Percentiles rank a stretch among this genome's conserved stretches.
Conservation (phyloP, 2,797 vertebrate genomes). For the Myotis pilosus region DNA sequence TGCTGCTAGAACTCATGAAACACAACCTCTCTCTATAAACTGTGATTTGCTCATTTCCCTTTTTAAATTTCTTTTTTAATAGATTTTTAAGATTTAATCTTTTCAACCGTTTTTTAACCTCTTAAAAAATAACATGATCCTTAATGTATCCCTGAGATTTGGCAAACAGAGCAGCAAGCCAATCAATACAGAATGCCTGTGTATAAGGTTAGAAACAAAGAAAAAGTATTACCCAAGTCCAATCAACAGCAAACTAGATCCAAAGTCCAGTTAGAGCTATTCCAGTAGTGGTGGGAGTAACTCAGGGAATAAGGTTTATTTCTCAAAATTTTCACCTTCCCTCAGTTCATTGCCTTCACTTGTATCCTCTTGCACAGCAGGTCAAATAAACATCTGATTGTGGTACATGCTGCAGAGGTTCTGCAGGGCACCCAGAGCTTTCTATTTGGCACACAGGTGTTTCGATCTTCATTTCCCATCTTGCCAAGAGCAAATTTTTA, state of each 20-base stretch:
- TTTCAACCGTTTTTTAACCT: neutral
- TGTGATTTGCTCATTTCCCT: neutral
- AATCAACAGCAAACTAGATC: neutral
- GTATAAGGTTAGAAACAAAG: neutral
- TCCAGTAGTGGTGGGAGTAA: neutral
- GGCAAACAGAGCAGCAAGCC: neutral
- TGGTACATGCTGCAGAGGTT: neutral
- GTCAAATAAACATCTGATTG: slow-evolving; percentile 8
- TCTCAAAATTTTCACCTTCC: neutral
- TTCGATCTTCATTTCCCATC: slow-evolving; percentile 66
- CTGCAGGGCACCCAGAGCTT: slow-evolving; percentile 35
- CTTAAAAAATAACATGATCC: neutral
- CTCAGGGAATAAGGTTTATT: neutral
- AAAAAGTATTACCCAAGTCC: neutral
- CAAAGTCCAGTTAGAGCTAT: neutral
- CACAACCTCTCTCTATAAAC: neutral
- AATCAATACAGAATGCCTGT: neutral
- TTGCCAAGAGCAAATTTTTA: slow-evolving; percentile 62
- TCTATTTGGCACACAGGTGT: slow-evolving; percentile 60
- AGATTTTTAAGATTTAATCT: slow-evolving; percentile 9
- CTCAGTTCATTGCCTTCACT: neutral
- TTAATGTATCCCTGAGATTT: neutral
- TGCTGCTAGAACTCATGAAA: neutral
- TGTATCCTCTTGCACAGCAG: neutral
- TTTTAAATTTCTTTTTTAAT: neutral